Evolutionary conservation across 1,140 invertebrate species (phyloP), one percentile per base, ranked within the genome.

Genomic region (Galleria mellonella): DNA sequence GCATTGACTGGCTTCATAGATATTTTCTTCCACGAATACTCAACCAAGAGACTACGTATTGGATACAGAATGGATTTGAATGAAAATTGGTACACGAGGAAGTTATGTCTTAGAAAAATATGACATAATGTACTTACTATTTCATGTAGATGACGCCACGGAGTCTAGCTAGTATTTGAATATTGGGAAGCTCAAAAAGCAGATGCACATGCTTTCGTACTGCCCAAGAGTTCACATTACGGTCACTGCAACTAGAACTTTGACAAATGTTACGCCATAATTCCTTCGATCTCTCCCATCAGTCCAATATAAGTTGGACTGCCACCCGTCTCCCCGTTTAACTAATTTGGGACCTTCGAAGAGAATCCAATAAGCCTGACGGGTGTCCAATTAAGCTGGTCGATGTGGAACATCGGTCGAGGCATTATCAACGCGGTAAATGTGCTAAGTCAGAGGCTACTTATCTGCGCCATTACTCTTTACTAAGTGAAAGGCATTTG

Each of bases 401-500:
- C 32, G 36, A 42, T 45, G 50, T 41, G 43, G 47, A 62, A 62
- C 67, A 67, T 67, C 51, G 63, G 61, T 64, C 63, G 40, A 48
- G 61, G 55, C 53, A 68, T 62, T 68, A 72, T 68, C 62, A 56
- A 55, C 35, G 48, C 47, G 51, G 58, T 46, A 65, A 72, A 72
- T 63, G 68, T 68, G 64, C 60, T 72, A 68, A 63, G 60, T 72
- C 68, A 66, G 68, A 43, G 60, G 61, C 57, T 72, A 66, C 63
- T 62, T 67, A 60, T 66, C 57, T 60, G 43, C 51, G 53, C 64
- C 65, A 68, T 68, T 65, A 68, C 56, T 68, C 55, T 68, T 55
- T 62, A 48, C 63, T 57, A 68, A 68, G 54, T 65, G 52, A 62
- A 64, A 50, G 58, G 50, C 45, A 62, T 67, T 67, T 67, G 55